Conservation (phyloP, 2,113 vertebrate genomes). For the Mesocricetus auratus region DNA sequence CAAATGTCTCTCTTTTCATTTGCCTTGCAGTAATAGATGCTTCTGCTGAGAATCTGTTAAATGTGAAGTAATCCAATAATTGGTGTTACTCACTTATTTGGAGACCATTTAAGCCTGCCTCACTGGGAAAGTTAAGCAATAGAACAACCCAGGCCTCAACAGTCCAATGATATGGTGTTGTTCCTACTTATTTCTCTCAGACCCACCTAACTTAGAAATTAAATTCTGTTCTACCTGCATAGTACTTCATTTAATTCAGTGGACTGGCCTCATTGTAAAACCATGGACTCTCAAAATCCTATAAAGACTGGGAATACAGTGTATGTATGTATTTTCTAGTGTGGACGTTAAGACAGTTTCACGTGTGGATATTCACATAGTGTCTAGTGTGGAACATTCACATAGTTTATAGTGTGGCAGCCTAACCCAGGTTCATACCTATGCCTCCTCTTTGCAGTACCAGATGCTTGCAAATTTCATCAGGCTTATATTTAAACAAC, state of each 20-base stretch:
- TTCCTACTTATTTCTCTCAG: not conserved
- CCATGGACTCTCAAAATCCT: not conserved
- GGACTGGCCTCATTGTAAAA: not conserved
- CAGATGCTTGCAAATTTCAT: not conserved
- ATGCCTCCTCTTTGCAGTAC: too few relatives aligned
- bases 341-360: too few relatives aligned
- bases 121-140: not conserved
- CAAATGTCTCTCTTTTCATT: not conserved
- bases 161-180: not conserved
- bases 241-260: not conserved
- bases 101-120: not conserved
- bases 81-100: not conserved
- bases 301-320: not conserved
- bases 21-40: not conserved
- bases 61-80: not conserved
- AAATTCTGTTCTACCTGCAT: not conserved
- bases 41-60: not conserved
- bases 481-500: not conserved
- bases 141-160: not conserved
- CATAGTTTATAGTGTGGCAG: not conserved
- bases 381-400: not conserved
- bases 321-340: not conserved
- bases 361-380: not conserved
- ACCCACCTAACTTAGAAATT: not conserved
- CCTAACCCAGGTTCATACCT: not conserved